Conservation (phyloP, 1,140 invertebrate genomes). For the Drosophila sproati region DNA sequence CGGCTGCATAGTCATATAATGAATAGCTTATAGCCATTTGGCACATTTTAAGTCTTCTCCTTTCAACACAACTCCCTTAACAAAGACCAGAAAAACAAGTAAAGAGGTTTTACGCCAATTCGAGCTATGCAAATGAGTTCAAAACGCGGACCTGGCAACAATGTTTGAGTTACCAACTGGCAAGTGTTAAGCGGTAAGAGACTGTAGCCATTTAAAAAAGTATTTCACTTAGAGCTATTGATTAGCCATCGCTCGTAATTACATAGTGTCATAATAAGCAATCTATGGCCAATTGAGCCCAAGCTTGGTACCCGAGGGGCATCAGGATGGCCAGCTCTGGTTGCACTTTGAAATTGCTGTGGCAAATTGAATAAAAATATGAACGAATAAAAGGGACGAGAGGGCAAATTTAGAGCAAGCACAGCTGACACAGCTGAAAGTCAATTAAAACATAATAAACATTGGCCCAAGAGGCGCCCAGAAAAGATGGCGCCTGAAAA, state of each 20-base stretch:
- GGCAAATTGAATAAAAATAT: constrained; percentile 80
- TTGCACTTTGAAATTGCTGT: constrained; percentile 61
- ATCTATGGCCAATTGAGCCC: constrained; percentile 33
- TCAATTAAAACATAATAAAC: constrained; percentile 75
- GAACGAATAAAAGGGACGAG: constrained; percentile 19
- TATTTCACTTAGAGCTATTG: constrained; percentile 68
- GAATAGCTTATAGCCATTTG: no score
- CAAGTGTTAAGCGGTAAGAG: constrained; percentile 47
- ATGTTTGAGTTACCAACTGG: constrained; percentile 25
- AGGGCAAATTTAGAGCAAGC: constrained; percentile 8
- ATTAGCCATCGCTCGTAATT: constrained; percentile 72
- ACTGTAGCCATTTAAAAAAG: constrained; percentile 54
- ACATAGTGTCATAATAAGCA: constrained; percentile 67
- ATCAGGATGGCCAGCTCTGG: not conserved
- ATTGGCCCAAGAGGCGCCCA: not conserved
- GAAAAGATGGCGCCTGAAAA: not conserved
- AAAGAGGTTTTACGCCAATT: constrained; percentile 35
- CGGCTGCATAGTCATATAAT: no score
- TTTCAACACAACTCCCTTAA: not conserved
- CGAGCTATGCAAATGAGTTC: constrained; percentile 39
- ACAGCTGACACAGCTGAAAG: constrained; percentile 62
- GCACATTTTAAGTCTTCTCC: not conserved
- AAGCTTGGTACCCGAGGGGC: constrained; percentile 46
- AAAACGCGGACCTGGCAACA: constrained; percentile 13
- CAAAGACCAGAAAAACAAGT: constrained; percentile 1